Conservation (phyloP, 2,113 vertebrate species). For the Lepisosteus osseus region DNA sequence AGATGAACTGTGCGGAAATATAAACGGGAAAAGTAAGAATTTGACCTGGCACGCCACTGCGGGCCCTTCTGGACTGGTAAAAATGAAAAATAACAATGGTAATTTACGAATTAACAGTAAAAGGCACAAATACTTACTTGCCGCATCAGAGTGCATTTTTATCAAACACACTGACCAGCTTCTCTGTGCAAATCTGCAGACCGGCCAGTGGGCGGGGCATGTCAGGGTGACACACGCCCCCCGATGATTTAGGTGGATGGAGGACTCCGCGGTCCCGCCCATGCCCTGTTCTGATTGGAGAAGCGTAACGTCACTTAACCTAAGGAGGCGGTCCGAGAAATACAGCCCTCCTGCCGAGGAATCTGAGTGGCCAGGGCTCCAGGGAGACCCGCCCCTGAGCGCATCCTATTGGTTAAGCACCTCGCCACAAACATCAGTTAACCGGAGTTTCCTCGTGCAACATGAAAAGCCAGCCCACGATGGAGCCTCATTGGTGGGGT, state of each 20-base stretch:
- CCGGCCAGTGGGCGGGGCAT: constrained; percentile 73
- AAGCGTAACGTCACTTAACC: constrained; percentile 20
- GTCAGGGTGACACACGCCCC: constrained; percentile 59
- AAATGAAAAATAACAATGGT: background rate
- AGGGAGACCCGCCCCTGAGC: constrained; percentile 24
- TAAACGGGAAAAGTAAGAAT: background rate
- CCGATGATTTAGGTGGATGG: constrained; percentile 42
- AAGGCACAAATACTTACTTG: constrained; percentile 84
- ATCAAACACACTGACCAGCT: constrained; percentile 72
- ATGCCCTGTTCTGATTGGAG: constrained; percentile 25
- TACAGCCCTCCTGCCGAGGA: constrained; percentile 14
- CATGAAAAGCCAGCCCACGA: constrained; percentile 55
- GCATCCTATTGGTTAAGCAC: constrained; percentile 36
- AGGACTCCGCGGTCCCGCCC: constrained; percentile 22
- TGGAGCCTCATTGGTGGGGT: constrained; percentile 47
- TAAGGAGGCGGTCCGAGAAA: background rate
- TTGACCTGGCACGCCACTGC: too few species aligned
- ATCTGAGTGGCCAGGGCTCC: constrained; percentile 39
- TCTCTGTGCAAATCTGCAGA: constrained; percentile 66
- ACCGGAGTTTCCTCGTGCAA: constrained; percentile 47
- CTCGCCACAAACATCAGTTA: constrained; percentile 39
- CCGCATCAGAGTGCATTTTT: constrained; percentile 99
- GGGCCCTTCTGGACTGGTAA: too few species aligned
- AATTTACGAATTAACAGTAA: constrained; percentile 11
- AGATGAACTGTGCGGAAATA: background rate